Evolutionary conservation across 2,797 vertebrate species (phyloP).

Genomic region (Hippocampus kuda): DNA sequence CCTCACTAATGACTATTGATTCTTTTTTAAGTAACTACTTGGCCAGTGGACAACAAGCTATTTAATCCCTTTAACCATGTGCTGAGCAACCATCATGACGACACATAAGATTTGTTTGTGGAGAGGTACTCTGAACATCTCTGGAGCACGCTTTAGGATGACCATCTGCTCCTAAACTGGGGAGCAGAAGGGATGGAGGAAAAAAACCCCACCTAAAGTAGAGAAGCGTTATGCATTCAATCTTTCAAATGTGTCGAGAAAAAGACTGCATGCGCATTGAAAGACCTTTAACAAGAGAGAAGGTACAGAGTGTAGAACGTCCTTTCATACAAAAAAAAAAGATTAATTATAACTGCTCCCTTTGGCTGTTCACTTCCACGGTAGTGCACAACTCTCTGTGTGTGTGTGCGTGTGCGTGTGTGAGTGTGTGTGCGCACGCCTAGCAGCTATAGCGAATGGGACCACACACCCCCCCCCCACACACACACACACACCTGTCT

Average conservation of each 20-base stretch:
- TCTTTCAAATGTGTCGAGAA: background rate
- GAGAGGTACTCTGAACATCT: too few species aligned
- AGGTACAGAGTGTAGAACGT: background rate
- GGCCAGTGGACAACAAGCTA: too few species aligned
- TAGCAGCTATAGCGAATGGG: conserved; percentile 45
- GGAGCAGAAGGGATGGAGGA: background rate
- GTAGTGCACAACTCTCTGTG: conserved; percentile 16
- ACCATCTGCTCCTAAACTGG: too few species aligned
- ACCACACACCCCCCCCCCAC: conserved; percentile 1
- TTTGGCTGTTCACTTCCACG: conserved; percentile 38
- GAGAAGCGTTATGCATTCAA: background rate
- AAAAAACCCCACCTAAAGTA: too few species aligned
- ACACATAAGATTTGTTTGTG: too few species aligned
- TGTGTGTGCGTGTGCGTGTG: too few species aligned
- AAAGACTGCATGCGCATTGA: background rate
- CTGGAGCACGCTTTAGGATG: too few species aligned
- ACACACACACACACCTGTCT: conserved; percentile 35
- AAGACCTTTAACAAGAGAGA: background rate
- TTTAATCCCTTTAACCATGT: too few species aligned
- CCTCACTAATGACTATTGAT: too few species aligned
- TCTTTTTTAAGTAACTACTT: too few species aligned
- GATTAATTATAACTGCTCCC: conserved; percentile 64
- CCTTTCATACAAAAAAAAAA: conserved; percentile 35
- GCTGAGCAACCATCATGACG: too few species aligned
- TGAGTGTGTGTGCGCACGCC: too few species aligned